These are phyloP conservation scores for Zele albiditarsus DNA, from an alignment of 2,888 invertebrate species.

Conservation along the genomic window DNA sequence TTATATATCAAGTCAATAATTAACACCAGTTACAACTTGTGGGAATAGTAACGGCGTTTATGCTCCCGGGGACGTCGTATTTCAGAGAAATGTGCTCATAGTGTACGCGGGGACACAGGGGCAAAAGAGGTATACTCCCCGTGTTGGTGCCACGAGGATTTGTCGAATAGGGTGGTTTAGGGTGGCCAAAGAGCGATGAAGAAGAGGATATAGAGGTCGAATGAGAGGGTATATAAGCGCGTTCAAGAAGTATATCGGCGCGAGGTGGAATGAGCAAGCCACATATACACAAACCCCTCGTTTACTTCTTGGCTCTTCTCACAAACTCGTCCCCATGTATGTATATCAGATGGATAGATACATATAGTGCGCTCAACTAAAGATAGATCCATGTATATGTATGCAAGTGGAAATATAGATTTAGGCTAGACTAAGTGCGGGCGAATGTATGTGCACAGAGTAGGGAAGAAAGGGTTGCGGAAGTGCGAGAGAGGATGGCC, in stretches of 20 bases:
- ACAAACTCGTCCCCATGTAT: constrained; percentile 25
- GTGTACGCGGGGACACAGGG: constrained; percentile 56
- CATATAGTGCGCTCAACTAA: constrained; percentile 58
- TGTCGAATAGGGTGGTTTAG: constrained; percentile 54
- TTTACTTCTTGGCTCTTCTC: constrained; percentile 23
- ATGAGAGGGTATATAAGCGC: constrained; percentile 1
- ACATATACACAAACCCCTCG: constrained; percentile 22
- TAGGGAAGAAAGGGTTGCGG: constrained; percentile 24
- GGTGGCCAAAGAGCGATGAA: constrained; percentile 46
- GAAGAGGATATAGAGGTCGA: constrained; percentile 41
- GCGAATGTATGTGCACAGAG: constrained; percentile 5
- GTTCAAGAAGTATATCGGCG: constrained; percentile 31
- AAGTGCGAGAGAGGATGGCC: not conserved
- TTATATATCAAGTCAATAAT: constrained; percentile 71
- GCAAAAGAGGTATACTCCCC: not conserved
- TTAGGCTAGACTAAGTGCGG: constrained; percentile 61
- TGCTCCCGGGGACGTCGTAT: constrained; percentile 72
- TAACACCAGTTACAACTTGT: constrained; percentile 73
- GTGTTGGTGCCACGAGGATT: constrained; percentile 59
- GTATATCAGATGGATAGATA: constrained; percentile 22
- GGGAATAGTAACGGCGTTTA: constrained; percentile 72
- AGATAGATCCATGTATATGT: constrained; percentile 58
- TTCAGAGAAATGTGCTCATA: constrained; percentile 72
- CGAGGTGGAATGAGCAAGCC: constrained; percentile 39
- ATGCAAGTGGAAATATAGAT: constrained; percentile 65